A percentile compares a stretch with the other conserved stretches of the same genome.
phyloP scores from a whole-genome alignment of 2,113 vertebrate species.

The Indicator indicator region DNA sequence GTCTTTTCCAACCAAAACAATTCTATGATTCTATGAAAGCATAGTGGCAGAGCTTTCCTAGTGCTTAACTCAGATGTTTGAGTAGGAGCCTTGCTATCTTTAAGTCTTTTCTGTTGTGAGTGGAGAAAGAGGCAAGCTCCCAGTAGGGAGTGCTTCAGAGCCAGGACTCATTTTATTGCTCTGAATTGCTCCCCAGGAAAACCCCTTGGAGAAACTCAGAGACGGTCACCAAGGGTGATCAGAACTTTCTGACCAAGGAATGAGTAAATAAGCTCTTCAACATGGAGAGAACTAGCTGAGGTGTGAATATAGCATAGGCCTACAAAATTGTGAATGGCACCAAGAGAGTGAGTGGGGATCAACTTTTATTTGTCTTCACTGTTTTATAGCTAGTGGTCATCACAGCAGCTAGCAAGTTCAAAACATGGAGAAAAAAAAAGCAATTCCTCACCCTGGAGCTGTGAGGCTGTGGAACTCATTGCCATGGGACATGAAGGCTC shows the following conservation, averaged over 20 bases:
- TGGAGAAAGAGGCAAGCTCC: neutral
- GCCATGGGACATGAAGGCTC: fast-evolving
- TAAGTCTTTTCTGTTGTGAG: neutral
- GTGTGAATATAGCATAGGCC: fast-evolving
- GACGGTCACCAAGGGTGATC: conserved; percentile 3
- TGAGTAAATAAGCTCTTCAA: conserved; percentile 13
- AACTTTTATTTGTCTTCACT: neutral
- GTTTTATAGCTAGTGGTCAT: neutral
- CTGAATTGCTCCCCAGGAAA: neutral
- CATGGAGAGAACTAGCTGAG: neutral
- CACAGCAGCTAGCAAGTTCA: neutral
- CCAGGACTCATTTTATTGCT: conserved; percentile 33
- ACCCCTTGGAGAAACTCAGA: conserved; percentile 17
- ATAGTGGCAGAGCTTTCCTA: neutral
- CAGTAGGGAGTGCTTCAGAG: conserved; percentile 11
- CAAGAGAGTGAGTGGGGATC: neutral
- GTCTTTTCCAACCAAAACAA: too few species aligned
- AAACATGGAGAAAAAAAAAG: neutral
- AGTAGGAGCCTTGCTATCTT: neutral
- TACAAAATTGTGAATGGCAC: neutral
- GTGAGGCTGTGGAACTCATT: neutral
- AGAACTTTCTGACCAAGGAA: neutral
- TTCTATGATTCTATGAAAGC: too few species aligned
- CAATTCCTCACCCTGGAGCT: neutral
- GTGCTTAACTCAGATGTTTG: neutral